Percentiles rank a stretch among this genome's conserved stretches.
Evolutionary conservation across 2,113 vertebrate genomes (phyloP).

Genomic region (Oophaga pumilio): DNA sequence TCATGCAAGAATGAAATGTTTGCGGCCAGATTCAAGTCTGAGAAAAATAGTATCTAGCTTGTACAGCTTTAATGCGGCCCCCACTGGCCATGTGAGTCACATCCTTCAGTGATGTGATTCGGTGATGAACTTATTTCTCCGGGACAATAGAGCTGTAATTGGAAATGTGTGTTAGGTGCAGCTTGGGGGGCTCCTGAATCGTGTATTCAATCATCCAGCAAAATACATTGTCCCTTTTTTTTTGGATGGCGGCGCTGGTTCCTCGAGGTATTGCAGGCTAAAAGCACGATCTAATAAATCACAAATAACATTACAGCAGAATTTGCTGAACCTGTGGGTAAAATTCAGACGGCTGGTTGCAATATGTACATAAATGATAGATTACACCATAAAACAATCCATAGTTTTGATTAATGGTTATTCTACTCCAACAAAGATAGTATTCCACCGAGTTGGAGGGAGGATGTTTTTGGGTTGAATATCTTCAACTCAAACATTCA

Average conservation of each 20-base stretch:
- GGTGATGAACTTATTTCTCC: background rate
- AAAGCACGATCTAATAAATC: conserved; percentile 33
- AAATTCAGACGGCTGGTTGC: conserved; percentile 26
- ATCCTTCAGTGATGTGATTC: conserved; percentile 6
- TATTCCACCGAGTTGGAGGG: background rate
- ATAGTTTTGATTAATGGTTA: conserved; percentile 37
- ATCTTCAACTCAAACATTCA: background rate
- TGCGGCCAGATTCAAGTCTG: background rate
- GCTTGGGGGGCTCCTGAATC: background rate
- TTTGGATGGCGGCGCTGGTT: background rate
- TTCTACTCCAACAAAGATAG: background rate
- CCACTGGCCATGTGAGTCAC: conserved; percentile 12
- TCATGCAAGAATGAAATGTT: background rate
- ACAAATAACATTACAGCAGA: conserved; percentile 31
- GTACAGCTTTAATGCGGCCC: background rate
- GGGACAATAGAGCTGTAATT: conserved; percentile 30
- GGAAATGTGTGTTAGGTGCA: conserved; percentile 16
- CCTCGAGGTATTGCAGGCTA: conserved; percentile 13
- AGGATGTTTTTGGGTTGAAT: background rate
- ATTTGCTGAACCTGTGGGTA: conserved; percentile 28
- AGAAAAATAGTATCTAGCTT: background rate
- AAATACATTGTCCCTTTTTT: conserved; percentile 24
- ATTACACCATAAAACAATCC: conserved; percentile 24
- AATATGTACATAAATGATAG: conserved; percentile 34
- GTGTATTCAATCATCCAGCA: background rate